Evolutionary conservation across 1,140 invertebrate genomes (phyloP).

Genomic region (Bombus affinis): DNA sequence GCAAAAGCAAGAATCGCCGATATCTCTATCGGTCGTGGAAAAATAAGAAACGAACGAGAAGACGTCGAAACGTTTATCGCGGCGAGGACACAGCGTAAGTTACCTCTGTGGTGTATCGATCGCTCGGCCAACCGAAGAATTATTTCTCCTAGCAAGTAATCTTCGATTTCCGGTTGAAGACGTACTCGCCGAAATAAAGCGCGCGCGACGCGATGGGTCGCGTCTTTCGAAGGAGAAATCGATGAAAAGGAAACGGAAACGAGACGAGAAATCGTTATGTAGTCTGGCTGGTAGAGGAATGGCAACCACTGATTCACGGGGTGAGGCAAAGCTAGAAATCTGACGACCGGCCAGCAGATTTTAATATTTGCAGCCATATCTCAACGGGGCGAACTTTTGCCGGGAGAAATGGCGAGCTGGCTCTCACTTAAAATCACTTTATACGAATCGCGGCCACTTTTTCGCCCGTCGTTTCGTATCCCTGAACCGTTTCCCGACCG

Average conservation of each 20-base stretch:
- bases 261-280: background rate
- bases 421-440: slow-evolving; percentile 77
- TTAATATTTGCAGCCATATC: slow-evolving; percentile 78
- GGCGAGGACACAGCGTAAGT: background rate
- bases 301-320: slow-evolving; percentile 45
- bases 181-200: background rate
- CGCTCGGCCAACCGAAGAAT: background rate
- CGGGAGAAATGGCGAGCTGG: slow-evolving; percentile 51
- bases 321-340: background rate
- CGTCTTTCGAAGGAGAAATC: background rate
- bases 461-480: slow-evolving; percentile 58
- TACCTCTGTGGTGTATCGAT: background rate
- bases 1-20: background rate
- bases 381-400: slow-evolving; percentile 69
- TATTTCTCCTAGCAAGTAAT: background rate
- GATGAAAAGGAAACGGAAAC: background rate
- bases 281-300: slow-evolving; percentile 18
- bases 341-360: slow-evolving; percentile 69
- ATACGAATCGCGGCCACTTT: slow-evolving; percentile 71
- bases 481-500: background rate
- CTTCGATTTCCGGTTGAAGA: background rate
- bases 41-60: background rate
- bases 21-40: background rate
- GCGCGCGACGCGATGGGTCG: too few species aligned
- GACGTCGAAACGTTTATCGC: background rate